Evolutionary conservation across 2,797 vertebrate genomes (phyloP), one percentile per base, ranked within the genome.

Genomic region (Chanos chanos): DNA sequence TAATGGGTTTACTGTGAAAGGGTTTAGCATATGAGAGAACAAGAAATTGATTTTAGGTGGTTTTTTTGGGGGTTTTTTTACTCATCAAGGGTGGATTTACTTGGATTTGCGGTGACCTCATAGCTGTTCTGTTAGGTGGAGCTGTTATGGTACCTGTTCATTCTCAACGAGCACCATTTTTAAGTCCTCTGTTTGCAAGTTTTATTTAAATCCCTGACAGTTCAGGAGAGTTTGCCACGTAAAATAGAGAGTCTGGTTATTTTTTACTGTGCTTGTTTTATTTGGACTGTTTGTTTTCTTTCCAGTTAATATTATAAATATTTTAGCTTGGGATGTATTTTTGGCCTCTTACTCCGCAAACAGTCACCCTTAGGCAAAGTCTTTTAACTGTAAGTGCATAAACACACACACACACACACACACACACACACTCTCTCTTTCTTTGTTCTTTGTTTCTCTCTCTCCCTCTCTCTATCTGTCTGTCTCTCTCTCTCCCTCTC

Each of bases 221-320:
- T 15, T 27, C 24, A 13, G 24, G n/a, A 27, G 48, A 45, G 7
- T 28, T 30, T 4, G 15, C 1, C 1, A 9, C 7, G 18, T 16
- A 5, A n/a, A 13, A n/a, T n/a, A n/a, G n/a, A n/a, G n/a, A n/a
- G n/a, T n/a, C n/a, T n/a, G n/a, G n/a, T n/a, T n/a, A n/a, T n/a
- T n/a, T n/a, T n/a, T n/a, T n/a, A n/a, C n/a, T 80, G 7, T 70
- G 63, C 34, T 66, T 65, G 55, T 41, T 50, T 53, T 72, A 64
- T 71, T 59, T 47, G 64, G 76, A 66, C 77, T 66, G 64, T 53
- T 43, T 16, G 73, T 77, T 66, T 36, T 68, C 45, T 33, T 43
- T 83, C 79, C 61, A n/a, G 34, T 63, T 61, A 37, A 56, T 5
- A 45, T 74, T 83, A 71, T 77, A 83, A 84, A 83, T 83, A 78